Conservation (phyloP, 1,140 invertebrate species). For the Aphidius gifuensis region DNA sequence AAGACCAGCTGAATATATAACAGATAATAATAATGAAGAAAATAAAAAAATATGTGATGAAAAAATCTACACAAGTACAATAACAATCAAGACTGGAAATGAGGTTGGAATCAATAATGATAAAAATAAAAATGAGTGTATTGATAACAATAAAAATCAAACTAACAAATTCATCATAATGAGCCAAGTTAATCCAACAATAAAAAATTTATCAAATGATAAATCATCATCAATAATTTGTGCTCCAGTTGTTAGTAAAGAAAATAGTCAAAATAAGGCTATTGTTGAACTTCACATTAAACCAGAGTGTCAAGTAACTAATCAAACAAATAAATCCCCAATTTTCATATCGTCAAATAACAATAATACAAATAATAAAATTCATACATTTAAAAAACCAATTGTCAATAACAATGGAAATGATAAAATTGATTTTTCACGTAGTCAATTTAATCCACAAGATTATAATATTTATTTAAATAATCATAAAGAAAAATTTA, state of each 20-base stretch:
- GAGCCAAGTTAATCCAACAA: not conserved
- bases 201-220: not conserved
- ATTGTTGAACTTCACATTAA: conserved; percentile 3
- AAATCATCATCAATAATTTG: conserved; percentile 1
- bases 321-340: conserved; percentile 10
- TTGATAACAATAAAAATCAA: conserved; percentile 12
- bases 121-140: conserved; percentile 9
- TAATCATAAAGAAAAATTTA: conserved; percentile 12
- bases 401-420: not conserved
- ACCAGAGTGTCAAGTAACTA: conserved; percentile 19
- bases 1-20: conserved; percentile 22
- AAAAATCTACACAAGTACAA: conserved; percentile 52
- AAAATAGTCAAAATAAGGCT: conserved; percentile 6
- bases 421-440: not conserved
- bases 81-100: conserved; percentile 48
- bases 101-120: conserved; percentile 34
- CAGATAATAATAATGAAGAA: conserved; percentile 27
- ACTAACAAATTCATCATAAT: conserved; percentile 8
- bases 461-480: conserved; percentile 1
- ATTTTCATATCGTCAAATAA: conserved; percentile 10
- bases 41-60: conserved; percentile 31
- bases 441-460: not conserved
- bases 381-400: not conserved
- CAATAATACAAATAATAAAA: not conserved
- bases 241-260: not conserved